Evolutionary conservation across 2,797 vertebrate genomes (phyloP).

Genomic region (Podargus strigoides): DNA sequence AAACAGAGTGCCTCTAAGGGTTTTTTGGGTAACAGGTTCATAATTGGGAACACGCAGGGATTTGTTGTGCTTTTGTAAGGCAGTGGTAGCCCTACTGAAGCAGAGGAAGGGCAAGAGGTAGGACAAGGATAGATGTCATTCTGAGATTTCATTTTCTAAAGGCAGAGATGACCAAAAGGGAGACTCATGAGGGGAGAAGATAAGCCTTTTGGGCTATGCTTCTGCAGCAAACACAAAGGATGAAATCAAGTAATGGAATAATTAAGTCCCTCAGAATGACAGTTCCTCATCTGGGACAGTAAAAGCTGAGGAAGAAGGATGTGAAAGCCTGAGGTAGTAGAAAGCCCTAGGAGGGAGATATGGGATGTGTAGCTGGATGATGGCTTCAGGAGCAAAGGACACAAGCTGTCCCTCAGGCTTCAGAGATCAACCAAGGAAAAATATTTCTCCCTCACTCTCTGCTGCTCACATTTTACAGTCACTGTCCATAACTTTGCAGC

Average conservation of each 20-base stretch:
- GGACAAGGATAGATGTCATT: not conserved
- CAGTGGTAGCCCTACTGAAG: not conserved
- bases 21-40: not conserved
- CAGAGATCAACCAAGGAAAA: not conserved
- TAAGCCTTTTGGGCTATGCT: not conserved
- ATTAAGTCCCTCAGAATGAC: not conserved
- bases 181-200: not conserved
- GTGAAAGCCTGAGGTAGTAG: not conserved
- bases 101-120: not conserved
- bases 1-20: not conserved
- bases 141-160: not conserved
- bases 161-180: not conserved
- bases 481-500: not conserved
- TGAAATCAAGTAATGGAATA: not conserved
- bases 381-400: not conserved
- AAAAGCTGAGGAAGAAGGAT: not conserved
- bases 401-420: not conserved
- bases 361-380: not conserved
- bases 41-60: not conserved
- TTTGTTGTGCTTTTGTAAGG: not conserved
- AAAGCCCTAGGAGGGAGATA: not conserved
- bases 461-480: not conserved
- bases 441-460: not conserved
- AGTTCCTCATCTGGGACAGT: not conserved
- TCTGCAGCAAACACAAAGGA: not conserved